Percentiles rank a stretch among this genome's conserved stretches.
Conservation (phyloP, 2,113 vertebrate genomes). For the Lasiurus borealis region DNA sequence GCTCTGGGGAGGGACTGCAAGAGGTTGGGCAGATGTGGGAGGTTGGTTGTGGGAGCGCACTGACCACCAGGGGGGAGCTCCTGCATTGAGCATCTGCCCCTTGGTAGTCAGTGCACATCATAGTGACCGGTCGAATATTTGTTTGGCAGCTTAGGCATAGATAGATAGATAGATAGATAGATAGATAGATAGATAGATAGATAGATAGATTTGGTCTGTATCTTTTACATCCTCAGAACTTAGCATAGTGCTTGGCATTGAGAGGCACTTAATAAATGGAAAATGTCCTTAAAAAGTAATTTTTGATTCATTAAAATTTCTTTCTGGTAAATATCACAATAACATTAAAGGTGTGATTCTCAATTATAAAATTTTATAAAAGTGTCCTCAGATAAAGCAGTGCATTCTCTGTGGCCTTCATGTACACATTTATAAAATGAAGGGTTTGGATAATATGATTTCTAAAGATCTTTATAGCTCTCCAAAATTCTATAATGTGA, state of each 20-base stretch:
- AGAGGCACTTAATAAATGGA: background rate
- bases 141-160: too few species aligned
- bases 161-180: too few species aligned
- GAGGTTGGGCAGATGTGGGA: too few species aligned
- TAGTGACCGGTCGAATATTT: too few species aligned
- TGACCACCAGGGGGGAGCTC: too few species aligned
- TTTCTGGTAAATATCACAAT: background rate
- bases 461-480: background rate
- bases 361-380: background rate
- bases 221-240: background rate
- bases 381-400: background rate
- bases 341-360: background rate
- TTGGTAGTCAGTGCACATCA: too few species aligned
- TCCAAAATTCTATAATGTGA: background rate
- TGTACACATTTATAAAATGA: background rate
- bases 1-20: too few species aligned
- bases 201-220: background rate
- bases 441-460: background rate
- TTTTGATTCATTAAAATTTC: slow-evolving; percentile 20
- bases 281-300: background rate
- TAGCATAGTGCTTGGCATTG: background rate
- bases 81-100: too few species aligned
- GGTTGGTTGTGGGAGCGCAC: too few species aligned
- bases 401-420: background rate
- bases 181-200: too few species aligned